Evolutionary conservation across 2,797 vertebrate species (phyloP).

Genomic region (Parotocinclus haroldoi): DNA sequence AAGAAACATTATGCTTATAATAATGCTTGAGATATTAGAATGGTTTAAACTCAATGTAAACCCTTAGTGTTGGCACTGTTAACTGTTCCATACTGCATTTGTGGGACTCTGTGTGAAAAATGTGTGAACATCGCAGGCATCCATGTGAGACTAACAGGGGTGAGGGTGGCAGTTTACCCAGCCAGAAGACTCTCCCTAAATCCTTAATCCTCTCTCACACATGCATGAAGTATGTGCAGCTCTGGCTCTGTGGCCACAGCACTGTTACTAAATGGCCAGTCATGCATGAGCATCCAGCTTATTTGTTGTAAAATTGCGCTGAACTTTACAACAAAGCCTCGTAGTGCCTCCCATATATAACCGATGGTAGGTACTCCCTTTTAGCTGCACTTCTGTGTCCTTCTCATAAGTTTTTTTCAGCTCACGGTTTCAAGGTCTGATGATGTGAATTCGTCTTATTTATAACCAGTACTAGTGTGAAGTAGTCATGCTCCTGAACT

Average conservation of each 20-base stretch:
- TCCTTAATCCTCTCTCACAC: constrained; percentile 53
- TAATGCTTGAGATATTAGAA: neutral
- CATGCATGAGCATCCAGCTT: constrained; percentile 20
- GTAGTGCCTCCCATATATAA: neutral
- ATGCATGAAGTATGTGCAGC: constrained; percentile 51
- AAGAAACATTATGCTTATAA: neutral
- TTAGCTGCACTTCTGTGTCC: neutral
- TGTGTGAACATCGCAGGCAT: constrained; percentile 43
- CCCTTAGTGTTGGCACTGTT: neutral
- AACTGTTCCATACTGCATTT: constrained; percentile 17
- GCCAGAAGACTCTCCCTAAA: constrained; percentile 49
- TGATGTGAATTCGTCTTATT: too few species aligned
- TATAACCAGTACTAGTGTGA: too few species aligned
- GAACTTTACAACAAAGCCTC: neutral
- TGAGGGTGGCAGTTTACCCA: constrained; percentile 46
- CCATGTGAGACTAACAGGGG: constrained; percentile 52
- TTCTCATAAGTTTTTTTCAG: too few species aligned
- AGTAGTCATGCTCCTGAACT: too few species aligned
- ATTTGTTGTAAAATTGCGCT: constrained; percentile 21
- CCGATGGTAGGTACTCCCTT: neutral
- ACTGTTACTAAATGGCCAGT: constrained; percentile 30
- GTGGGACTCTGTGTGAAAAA: constrained; percentile 40
- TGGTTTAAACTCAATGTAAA: neutral
- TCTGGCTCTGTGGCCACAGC: constrained; percentile 31
- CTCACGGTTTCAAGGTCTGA: too few species aligned